Conservation (phyloP, 2,888 invertebrate species). For the Idaea straminata region DNA sequence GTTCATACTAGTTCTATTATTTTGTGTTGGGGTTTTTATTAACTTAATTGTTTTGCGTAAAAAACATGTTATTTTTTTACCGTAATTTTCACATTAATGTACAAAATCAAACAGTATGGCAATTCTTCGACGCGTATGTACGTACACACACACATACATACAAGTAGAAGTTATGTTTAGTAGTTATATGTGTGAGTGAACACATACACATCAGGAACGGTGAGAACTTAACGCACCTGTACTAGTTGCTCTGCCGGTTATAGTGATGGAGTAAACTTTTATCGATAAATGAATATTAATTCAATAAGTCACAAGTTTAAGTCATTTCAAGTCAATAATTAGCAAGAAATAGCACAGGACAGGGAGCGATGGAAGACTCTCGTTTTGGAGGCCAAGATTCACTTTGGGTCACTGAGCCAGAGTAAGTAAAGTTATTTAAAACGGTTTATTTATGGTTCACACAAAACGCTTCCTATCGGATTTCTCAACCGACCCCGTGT, state of each 20-base stretch:
- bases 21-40: too few relatives aligned
- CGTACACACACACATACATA: slow-evolving; percentile 2
- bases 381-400: too few relatives aligned
- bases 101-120: slow-evolving; percentile 29
- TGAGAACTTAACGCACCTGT: slow-evolving; percentile 77
- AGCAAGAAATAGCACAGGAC: too few relatives aligned
- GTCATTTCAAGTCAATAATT: not conserved
- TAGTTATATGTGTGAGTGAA: slow-evolving; percentile 46
- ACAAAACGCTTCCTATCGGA: too few relatives aligned
- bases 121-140: slow-evolving; percentile 41
- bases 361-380: too few relatives aligned
- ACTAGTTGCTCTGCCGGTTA: slow-evolving; percentile 54
- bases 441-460: too few relatives aligned
- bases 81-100: not conserved
- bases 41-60: too few relatives aligned
- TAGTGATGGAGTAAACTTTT: slow-evolving; percentile 41
- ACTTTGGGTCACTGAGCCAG: too few relatives aligned
- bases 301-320: slow-evolving; percentile 2
- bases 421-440: too few relatives aligned
- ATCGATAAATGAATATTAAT: slow-evolving; percentile 12
- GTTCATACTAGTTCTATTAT: too few relatives aligned
- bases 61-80: not conserved
- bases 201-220: slow-evolving; percentile 36
- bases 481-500: too few relatives aligned
- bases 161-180: not conserved